These are phyloP conservation scores for Albula glossodonta DNA, from an alignment of 2,113 vertebrate species.

Conservation along the genomic window DNA sequence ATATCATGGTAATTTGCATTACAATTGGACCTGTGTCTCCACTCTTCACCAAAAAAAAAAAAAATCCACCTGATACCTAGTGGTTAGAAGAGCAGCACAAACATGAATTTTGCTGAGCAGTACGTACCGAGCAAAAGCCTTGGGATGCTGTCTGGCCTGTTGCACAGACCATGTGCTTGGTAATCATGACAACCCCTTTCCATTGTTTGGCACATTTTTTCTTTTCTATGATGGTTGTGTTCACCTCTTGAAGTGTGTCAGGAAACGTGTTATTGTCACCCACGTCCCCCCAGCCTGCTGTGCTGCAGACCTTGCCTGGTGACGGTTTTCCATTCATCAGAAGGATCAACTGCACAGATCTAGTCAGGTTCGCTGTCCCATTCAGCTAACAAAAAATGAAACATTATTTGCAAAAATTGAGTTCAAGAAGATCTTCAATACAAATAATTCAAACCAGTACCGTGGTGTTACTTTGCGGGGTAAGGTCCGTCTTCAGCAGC, in stretches of 20 bases:
- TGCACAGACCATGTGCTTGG: conserved; percentile 50
- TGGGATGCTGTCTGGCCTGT: neutral
- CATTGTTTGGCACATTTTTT: conserved; percentile 45
- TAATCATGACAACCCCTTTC: conserved; percentile 10
- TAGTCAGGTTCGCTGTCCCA: conserved; percentile 40
- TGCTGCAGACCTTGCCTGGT: conserved; percentile 36
- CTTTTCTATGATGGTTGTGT: conserved; percentile 12
- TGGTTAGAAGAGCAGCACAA: too few species aligned
- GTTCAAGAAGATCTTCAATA: too few species aligned
- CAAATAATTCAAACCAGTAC: too few species aligned
- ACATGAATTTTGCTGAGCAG: too few species aligned
- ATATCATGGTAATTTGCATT: too few species aligned
- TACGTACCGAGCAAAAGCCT: conserved; percentile 62
- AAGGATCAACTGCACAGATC: conserved; percentile 53
- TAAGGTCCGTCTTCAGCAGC: too few species aligned
- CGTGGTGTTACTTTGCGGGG: too few species aligned
- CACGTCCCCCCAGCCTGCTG: conserved; percentile 34
- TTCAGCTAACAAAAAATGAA: conserved; percentile 45
- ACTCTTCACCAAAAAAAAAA: too few species aligned
- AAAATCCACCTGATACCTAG: too few species aligned
- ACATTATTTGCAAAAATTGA: too few species aligned
- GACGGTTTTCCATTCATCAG: conserved; percentile 8
- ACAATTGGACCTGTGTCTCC: too few species aligned
- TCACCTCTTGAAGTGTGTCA: conserved; percentile 32
- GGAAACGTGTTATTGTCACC: conserved; percentile 47